These are phyloP conservation scores for Pedicia rivosa DNA, from an alignment of 2,888 invertebrate genomes.

Conservation along the genomic window DNA sequence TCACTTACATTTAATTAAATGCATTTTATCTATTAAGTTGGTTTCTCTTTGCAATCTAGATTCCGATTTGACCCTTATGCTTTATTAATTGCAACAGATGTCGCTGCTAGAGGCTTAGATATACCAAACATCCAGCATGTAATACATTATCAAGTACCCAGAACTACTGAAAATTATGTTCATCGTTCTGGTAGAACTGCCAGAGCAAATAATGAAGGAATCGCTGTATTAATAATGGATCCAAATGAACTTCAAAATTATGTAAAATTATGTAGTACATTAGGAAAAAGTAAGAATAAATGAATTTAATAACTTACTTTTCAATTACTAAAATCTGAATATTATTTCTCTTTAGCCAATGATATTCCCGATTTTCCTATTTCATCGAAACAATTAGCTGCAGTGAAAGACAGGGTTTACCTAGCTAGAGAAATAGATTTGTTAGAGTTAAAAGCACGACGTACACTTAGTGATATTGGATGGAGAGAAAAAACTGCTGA, in stretches of 20 bases:
- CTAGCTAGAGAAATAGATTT: conserved; percentile 68
- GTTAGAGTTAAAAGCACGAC: conserved; percentile 46
- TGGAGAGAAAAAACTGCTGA: conserved; percentile 78
- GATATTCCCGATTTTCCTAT: conserved; percentile 78
- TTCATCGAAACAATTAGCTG: conserved; percentile 38
- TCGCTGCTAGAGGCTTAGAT: conserved; percentile 93
- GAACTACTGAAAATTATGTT: conserved; percentile 90
- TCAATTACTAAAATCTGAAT: neutral
- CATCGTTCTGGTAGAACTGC: conserved; percentile 96
- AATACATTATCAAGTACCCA: conserved; percentile 91
- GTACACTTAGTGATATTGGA: conserved; percentile 49
- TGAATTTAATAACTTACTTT: neutral
- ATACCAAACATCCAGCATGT: conserved; percentile 89
- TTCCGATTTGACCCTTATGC: conserved; percentile 56
- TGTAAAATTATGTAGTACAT: conserved; percentile 61
- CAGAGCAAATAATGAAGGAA: conserved; percentile 71
- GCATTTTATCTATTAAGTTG: conserved; percentile 20
- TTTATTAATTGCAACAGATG: conserved; percentile 85
- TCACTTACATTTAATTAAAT: neutral
- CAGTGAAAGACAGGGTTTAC: conserved; percentile 53
- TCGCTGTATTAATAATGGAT: conserved; percentile 83
- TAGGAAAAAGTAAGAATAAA: conserved; percentile 57
- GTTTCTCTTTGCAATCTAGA: conserved; percentile 29
- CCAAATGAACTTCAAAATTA: conserved; percentile 71
- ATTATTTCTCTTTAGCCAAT: conserved; percentile 32